Base-by-base conservation (phyloP, 2,888 invertebrate genomes). In the Hydrotaea diabolus region DNA sequence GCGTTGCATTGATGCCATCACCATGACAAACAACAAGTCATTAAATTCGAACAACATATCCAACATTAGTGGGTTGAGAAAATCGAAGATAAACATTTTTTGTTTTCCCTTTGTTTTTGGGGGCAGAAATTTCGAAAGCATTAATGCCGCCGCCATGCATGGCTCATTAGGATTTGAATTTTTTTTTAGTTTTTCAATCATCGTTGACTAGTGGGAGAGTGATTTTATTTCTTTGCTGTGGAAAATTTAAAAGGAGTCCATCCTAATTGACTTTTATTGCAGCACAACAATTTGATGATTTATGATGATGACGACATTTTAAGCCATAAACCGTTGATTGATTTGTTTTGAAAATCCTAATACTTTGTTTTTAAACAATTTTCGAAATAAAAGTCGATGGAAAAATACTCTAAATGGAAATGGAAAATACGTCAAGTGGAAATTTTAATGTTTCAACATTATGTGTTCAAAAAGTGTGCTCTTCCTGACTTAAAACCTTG, bases 11-110 rank as follows among this genome's bases (percentile, higher is more conserved):
- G 59, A 59, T 26, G 59, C 59, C 59, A 62, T 31, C 62, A 59
- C 13, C 26, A 21, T 26, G 26, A 59, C 23, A 23, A 62, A 13
- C 4, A 26, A 31, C 4, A 26, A 31, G 62, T 62, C 62, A 62
- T 62, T 62, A 62, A 62, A 62, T 49, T 49, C 49, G 49, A n/a
- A 49, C 49, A 15, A 43, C n/a, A n/a, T n/a, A n/a, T n/a, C 15
- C 9, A 43, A 43, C 3, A 43, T 2, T 43, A 9, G 43, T 7
- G 9, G n/a, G n/a, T n/a, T n/a, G 11, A 43, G 43, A 43, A 43
- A 43, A 43, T 13, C 43, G 15, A 43, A 43, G 11, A 43, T 43
- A 43, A 43, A 43, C 43, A 43, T 15, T 43, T 13, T 43, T 9
- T 43, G 11, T 13, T 31, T 7, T n/a, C n/a, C n/a, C n/a, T n/a